Conservation (phyloP, 2,113 vertebrate genomes). For the Crotalus viridis region DNA sequence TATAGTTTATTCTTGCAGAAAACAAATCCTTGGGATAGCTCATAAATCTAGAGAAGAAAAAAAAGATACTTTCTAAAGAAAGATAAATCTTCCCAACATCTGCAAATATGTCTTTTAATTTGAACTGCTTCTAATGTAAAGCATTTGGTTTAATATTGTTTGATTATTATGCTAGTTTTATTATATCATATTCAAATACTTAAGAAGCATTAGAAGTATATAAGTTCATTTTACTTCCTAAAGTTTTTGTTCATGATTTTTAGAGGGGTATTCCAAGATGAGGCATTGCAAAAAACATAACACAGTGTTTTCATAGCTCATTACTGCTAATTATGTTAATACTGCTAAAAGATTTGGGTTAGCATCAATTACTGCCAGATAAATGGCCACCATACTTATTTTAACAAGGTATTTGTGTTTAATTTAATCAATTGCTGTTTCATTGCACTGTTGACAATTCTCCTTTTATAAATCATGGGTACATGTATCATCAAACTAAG, state of each 20-base stretch:
- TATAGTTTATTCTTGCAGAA: not conserved
- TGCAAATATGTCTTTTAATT: fast-evolving
- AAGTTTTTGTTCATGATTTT: not conserved
- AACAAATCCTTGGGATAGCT: not conserved
- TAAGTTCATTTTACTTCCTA: constrained; percentile 10
- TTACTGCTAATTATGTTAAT: not conserved
- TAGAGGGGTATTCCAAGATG: not conserved
- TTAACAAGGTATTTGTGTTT: not conserved
- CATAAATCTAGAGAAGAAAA: not conserved
- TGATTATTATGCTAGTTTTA: not conserved
- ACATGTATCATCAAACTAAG: not conserved
- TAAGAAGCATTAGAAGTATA: not conserved
- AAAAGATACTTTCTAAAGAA: not conserved
- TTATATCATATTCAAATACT: not conserved
- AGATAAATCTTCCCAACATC: not conserved
- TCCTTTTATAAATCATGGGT: not conserved
- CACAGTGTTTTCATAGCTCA: not conserved
- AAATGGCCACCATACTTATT: not conserved
- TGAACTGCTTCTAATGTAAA: not conserved
- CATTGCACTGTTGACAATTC: not conserved
- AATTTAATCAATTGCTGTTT: not conserved
- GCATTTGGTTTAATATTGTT: not conserved
- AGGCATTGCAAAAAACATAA: not conserved
- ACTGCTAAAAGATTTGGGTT: not conserved
- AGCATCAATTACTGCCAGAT: not conserved